Base-by-base conservation (phyloP, 2,888 invertebrate species). In the Volucella inanis region DNA sequence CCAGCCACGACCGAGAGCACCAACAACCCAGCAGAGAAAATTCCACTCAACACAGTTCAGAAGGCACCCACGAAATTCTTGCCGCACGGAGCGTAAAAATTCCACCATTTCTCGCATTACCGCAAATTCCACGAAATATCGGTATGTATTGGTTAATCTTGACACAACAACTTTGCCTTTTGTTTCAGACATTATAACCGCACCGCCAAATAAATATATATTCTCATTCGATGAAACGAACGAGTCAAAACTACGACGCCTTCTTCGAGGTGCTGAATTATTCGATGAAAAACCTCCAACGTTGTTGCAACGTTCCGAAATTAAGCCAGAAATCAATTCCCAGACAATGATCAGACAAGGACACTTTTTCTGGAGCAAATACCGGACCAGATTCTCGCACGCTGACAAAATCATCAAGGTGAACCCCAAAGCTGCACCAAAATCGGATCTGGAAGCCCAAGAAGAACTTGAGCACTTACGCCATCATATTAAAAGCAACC, bases 351-450 rank as follows among this genome's bases (percentile, higher is more conserved):
- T 45, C 55, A n/a, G n/a, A n/a, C 55, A 11, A 22, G 55, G 1
- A 9, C 67, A 4, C 55, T 68, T 71, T 71, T 4, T n/a, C 12
- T 68, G 8, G 38, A 68, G 11, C 47, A 68, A 15, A 54, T 74
- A 3, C 54, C 74, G 1, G 61, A 62, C 41, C 59, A 74, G 14
- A 61, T 54, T 0, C 12, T 31, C 18, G 0, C 68, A 68, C 18
- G 76, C 61, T 3, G 59, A 68, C 52, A 77, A 77, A 61, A 68
- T 57, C n/a, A 39, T 65, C n/a, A 57, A 75, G 1, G 8, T 55
- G n/a, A n/a, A n/a, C n/a, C n/a, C n/a, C n/a, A n/a, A n/a, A n/a
- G n/a, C n/a, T n/a, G n/a, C n/a, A n/a, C n/a, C n/a, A n/a, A n/a
- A n/a, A n/a, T n/a, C n/a, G n/a, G n/a, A n/a, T n/a, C n/a, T n/a